Evolutionary conservation across 2,888 invertebrate genomes (phyloP).

Genomic region (Alitta virens): DNA sequence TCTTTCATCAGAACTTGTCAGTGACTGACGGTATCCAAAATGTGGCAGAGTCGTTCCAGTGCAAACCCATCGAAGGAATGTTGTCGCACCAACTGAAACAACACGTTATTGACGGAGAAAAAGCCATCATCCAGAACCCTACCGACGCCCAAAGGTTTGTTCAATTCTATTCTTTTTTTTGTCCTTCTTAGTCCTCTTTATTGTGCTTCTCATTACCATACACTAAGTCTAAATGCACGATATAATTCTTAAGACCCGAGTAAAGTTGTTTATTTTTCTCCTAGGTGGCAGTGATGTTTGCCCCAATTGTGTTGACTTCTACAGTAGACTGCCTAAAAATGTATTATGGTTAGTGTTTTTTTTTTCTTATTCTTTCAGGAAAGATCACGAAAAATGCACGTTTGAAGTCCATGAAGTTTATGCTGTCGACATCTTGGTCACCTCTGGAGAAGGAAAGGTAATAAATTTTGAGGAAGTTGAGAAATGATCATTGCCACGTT

Average conservation of each 20-base stretch:
- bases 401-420: conserved; percentile 97
- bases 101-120: conserved; percentile 95
- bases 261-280: no score
- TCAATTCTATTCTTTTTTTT: no score
- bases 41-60: conserved; percentile 87
- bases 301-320: no score
- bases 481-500: no score
- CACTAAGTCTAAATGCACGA: no score
- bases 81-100: conserved; percentile 74
- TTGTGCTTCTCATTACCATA: no score
- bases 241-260: no score
- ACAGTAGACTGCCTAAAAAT: no score
- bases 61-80: conserved; percentile 92
- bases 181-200: no score
- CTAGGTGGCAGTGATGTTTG: no score
- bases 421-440: conserved; percentile 96
- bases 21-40: conserved; percentile 91
- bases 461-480: no score
- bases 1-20: conserved; percentile 23
- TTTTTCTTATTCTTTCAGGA: conserved; percentile 62
- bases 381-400: conserved; percentile 94
- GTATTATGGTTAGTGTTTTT: no score
- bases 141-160: conserved; percentile 79
- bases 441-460: conserved; percentile 85
- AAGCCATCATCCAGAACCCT: conserved; percentile 95